Evolutionary conservation across 2,113 vertebrate genomes (phyloP).

Genomic region (Agapornis roseicollis): DNA sequence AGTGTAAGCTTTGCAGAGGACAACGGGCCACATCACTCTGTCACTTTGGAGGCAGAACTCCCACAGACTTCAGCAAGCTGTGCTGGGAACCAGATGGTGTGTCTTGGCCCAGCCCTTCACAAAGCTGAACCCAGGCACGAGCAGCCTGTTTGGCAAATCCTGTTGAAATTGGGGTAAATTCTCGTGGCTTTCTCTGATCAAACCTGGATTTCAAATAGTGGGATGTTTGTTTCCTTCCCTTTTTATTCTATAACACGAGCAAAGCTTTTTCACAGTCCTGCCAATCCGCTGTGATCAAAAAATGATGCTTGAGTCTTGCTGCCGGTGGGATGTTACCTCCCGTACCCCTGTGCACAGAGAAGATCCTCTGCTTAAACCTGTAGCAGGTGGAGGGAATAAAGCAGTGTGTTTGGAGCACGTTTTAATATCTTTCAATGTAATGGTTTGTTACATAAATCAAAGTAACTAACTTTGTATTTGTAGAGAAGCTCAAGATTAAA

Average conservation of each 20-base stretch:
- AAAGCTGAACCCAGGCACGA: not conserved
- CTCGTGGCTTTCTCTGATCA: not conserved
- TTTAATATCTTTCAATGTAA: not conserved
- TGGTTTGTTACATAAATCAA: not conserved
- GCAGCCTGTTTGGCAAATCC: not conserved
- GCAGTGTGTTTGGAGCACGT: not conserved
- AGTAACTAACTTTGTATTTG: not conserved
- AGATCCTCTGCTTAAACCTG: not conserved
- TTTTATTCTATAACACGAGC: not conserved
- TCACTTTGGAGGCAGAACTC: slow-evolving; percentile 45
- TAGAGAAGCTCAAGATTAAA: slow-evolving; percentile 2
- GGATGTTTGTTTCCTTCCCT: rapidly evolving
- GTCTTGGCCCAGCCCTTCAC: not conserved
- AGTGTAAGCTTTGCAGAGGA: slow-evolving; percentile 16
- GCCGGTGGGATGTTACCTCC: not conserved
- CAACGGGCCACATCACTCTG: not conserved
- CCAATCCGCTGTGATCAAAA: not conserved
- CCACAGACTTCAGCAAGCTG: not conserved
- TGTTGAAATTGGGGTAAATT: not conserved
- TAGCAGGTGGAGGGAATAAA: not conserved
- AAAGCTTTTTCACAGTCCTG: not conserved
- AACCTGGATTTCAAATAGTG: not conserved
- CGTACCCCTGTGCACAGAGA: not conserved
- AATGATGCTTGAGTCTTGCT: not conserved
- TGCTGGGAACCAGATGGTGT: slow-evolving; percentile 22